These are phyloP conservation scores for Lissonota sp. DNA, from an alignment of 2,888 invertebrate species.

Conservation along the genomic window DNA sequence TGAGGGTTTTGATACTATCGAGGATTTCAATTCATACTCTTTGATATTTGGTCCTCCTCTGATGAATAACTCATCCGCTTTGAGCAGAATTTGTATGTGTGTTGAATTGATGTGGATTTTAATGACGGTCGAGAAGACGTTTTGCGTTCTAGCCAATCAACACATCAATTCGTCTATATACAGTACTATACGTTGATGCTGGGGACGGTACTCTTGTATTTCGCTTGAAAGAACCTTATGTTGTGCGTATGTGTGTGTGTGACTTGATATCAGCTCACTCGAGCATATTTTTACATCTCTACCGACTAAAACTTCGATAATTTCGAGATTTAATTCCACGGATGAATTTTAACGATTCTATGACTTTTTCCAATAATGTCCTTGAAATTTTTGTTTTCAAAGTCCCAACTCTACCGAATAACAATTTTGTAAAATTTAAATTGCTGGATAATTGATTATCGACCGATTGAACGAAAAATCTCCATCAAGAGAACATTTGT, in stretches of 20 bases:
- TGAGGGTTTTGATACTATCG: too few species aligned
- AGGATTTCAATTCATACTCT: too few species aligned
- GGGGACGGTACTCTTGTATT: neutral
- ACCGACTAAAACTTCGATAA: neutral
- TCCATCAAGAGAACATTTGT: too few species aligned
- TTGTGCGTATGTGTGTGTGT: neutral
- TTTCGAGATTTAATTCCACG: neutral
- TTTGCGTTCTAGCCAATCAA: too few species aligned
- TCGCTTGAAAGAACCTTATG: neutral
- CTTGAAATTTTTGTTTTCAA: neutral
- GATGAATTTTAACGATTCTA: neutral
- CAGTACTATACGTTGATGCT: neutral
- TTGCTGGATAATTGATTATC: too few species aligned
- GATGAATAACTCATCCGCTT: too few species aligned
- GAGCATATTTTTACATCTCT: neutral
- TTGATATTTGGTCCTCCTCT: too few species aligned
- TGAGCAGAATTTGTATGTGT: neutral
- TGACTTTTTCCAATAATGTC: neutral
- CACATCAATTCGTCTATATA: neutral
- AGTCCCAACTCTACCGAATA: neutral
- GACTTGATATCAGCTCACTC: neutral
- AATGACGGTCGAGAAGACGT: too few species aligned
- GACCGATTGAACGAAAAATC: too few species aligned
- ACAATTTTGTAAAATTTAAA: too few species aligned
- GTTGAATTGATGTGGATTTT: neutral